These are phyloP conservation scores for Acanthosepion lycidas DNA, from an alignment of 2,888 invertebrate species.

Conservation along the genomic window DNA sequence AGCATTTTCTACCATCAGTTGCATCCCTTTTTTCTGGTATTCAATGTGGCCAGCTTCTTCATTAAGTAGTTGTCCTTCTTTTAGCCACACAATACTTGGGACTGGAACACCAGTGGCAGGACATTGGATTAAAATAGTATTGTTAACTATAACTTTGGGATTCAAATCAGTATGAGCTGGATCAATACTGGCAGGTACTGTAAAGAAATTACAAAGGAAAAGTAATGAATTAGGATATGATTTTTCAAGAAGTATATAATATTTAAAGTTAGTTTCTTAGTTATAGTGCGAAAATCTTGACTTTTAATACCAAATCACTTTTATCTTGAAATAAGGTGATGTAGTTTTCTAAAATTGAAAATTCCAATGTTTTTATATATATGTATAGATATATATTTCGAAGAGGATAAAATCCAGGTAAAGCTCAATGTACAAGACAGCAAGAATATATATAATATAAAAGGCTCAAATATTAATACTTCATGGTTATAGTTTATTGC, in stretches of 20 bases:
- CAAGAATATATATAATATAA: too few species aligned
- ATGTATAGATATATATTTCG: too few species aligned
- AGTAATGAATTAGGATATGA: background rate
- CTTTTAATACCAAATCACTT: too few species aligned
- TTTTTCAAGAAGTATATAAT: background rate
- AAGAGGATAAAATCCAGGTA: too few species aligned
- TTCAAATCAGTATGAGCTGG: constrained; percentile 62
- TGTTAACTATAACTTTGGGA: constrained; percentile 69
- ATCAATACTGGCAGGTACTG: constrained; percentile 75
- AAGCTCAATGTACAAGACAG: too few species aligned
- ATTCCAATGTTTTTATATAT: too few species aligned
- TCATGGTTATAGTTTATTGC: too few species aligned
- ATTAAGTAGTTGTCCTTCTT: constrained; percentile 59
- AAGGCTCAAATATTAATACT: too few species aligned
- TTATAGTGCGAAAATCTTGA: too few species aligned
- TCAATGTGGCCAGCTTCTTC: constrained; percentile 48
- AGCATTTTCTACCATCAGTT: constrained; percentile 62
- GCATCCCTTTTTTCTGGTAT: constrained; percentile 60
- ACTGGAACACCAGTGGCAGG: constrained; percentile 74
- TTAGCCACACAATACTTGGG: constrained; percentile 74
- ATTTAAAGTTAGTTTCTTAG: too few species aligned
- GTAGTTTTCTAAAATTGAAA: too few species aligned
- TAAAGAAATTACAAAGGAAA: background rate
- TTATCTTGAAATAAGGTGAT: too few species aligned
- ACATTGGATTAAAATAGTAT: constrained; percentile 73